Base-by-base conservation (phyloP, 30 jellyfish, hydroid and myxozoan genomes). In the Phacellophora camtschatica region DNA sequence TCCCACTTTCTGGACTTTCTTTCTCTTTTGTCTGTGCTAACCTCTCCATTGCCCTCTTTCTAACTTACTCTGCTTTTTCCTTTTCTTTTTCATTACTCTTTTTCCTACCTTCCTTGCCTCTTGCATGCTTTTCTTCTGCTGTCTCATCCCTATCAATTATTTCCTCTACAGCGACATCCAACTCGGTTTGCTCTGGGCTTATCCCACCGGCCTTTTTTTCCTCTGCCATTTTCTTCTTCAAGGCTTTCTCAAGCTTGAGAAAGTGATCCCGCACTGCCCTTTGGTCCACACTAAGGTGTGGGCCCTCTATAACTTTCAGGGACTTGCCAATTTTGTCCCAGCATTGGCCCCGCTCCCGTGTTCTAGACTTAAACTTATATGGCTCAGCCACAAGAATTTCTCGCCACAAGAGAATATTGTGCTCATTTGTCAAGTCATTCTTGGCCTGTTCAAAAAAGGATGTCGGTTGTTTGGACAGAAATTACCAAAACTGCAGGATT, bases 181-280 rank as follows among this genome's bases (percentile, higher is more conserved):
- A 12, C 29, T 59, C 74, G 9, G 43, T 20, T 6, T 53, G 19
- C 68, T 53, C 68, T 53, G 74, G n/a, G 11, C 15, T 7, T 20
- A 59, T 59, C 49, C 74, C 74, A 59, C 74, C 29, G 23, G 74
- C 74, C 50, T 48, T 20, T 19, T 19, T 30, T 13, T 59, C 74
- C 29, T 59, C 35, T 19, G 74, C 74, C 43, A 19, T 59, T 63
- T 63, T 63, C 56, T 31, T 9, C 24, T 63, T 22, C 24, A 25
- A 20, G 3, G 5, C 25, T 7, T 23, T 24, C 42, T 63, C 77
- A 20, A 63, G 15, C 56, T 63, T 63, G 24, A 30, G 34, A 63
- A 63, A 63, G 8, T 19, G 7, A 59, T 59, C 77, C 48, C 77
- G 36, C 34, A 63, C 77, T 28, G 77, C 54, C 24, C 77, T 63